Evolutionary conservation across 2,888 invertebrate genomes (phyloP).

Genomic region (Tetropium fuscum): DNA sequence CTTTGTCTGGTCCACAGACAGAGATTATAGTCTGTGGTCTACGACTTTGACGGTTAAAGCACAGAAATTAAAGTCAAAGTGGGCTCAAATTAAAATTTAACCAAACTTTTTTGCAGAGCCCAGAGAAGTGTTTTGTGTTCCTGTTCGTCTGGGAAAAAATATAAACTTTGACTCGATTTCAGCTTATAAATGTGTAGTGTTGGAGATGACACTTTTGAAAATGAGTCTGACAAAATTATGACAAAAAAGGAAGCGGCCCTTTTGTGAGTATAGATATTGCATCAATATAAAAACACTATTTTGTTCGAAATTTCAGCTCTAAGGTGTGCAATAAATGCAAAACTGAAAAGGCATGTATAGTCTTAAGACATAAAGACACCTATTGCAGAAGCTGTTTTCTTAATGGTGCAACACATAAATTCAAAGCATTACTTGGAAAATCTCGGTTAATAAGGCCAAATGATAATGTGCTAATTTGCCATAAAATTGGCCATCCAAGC

Average conservation of each 20-base stretch:
- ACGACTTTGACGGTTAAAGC: too few relatives aligned
- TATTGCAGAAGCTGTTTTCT: constrained; percentile 85
- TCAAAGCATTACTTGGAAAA: constrained; percentile 89
- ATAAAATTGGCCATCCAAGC: constrained; percentile 77
- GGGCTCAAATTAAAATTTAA: background rate
- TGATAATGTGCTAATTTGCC: constrained; percentile 77
- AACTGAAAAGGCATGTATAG: constrained; percentile 64
- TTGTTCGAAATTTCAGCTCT: constrained; percentile 31
- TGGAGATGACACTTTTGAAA: constrained; percentile 51
- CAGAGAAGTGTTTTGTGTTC: too few relatives aligned
- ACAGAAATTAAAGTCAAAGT: too few relatives aligned
- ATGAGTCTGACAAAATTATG: constrained; percentile 44
- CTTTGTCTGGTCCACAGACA: too few relatives aligned
- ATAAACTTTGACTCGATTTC: too few relatives aligned
- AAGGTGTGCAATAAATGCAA: constrained; percentile 75
- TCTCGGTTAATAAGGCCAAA: constrained; percentile 76
- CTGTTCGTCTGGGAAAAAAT: too few relatives aligned
- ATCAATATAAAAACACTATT: constrained; percentile 12
- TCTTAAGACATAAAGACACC: constrained; percentile 73
- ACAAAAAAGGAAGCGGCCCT: constrained; percentile 23
- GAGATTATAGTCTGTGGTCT: too few relatives aligned
- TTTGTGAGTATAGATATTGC: constrained; percentile 32
- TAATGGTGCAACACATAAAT: constrained; percentile 81
- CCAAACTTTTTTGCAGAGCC: background rate
- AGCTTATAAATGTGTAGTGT: constrained; percentile 56